Evolutionary conservation across 2,797 vertebrate species (phyloP), one percentile per base, ranked within the genome.

Genomic region (Anomalospiza imberbis): DNA sequence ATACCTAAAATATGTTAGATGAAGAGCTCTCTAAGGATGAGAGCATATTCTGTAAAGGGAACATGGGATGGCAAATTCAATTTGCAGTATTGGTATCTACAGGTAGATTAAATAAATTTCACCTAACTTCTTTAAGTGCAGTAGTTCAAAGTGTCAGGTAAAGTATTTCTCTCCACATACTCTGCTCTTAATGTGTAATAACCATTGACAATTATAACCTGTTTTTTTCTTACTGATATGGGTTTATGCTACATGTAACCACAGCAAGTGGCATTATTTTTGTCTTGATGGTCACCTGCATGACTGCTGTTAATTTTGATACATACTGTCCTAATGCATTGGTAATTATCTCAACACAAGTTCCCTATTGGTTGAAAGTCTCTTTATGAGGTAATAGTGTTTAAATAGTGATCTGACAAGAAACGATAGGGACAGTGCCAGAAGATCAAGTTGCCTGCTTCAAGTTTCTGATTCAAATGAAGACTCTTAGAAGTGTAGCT

Each of bases 361-460:
- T 81, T 94, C 51, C 77, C 93, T 95, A 90, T 76, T 17, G 0
- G 14, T 63, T 45, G 77, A 86, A 94, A 86, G 63, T 34, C 60
- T 79, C 74, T 65, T 70, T 76, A 67, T 50, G 67, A 92, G 38
- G 45, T 91, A 94, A 73, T 60, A 67, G 74, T 63, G 60, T 68
- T 93, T 95, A 93, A 95, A 78, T 8, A 68, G 40, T 71, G 32
- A 31, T 67, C 71, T 92, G 88, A 95, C 84, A 94, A 89, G 88
- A 84, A 93, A 81, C 0, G 71, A 93, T 95, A 91, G 77, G 94
- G 92, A 53, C 42, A 29, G 80, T 79, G 92, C 84, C 84, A 93
- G 83, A 72, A 85, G 93, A 91, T 95, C 67, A 77, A 77, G 81
- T 95, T 87, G 48, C 86, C 71, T 94, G 36, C 86, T 94, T 92